Evolutionary conservation across 2,797 vertebrate species (phyloP).

Genomic region (Squalus acanthias): DNA sequence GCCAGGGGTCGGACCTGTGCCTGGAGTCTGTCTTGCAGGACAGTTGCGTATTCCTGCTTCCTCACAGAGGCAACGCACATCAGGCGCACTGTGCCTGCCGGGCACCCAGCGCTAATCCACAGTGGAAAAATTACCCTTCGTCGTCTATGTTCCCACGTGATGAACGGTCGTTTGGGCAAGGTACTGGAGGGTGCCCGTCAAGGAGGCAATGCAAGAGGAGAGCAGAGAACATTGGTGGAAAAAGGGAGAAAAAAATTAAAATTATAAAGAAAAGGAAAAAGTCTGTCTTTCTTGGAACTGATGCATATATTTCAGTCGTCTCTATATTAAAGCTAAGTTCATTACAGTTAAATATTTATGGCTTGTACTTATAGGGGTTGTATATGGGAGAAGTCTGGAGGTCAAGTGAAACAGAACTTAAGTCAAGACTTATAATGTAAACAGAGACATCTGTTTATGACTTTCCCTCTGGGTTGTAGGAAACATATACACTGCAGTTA

Average conservation of each 20-base stretch:
- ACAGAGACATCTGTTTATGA: constrained; percentile 65
- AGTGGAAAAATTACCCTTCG: not conserved
- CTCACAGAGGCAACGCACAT: not conserved
- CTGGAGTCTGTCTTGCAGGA: not conserved
- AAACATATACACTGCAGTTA: constrained; percentile 48
- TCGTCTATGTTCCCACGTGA: not conserved
- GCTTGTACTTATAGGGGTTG: constrained; percentile 39
- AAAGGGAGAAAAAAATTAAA: not conserved
- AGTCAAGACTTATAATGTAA: constrained; percentile 63
- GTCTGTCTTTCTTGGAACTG: not conserved
- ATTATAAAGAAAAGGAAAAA: not conserved
- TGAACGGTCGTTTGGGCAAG: not conserved
- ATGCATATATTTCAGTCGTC: not conserved
- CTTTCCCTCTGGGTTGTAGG: constrained; percentile 54
- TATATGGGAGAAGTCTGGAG: constrained; percentile 60
- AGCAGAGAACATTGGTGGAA: not conserved
- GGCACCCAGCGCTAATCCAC: not conserved
- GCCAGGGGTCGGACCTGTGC: not conserved
- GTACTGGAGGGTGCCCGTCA: not conserved
- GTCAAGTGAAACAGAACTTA: constrained; percentile 68
- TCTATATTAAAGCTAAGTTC: not conserved
- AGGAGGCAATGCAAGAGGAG: not conserved
- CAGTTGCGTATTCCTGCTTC: not conserved
- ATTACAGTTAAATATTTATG: not conserved
- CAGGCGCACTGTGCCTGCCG: not conserved